Percentiles rank a stretch among this genome's conserved stretches.
phyloP scores from a whole-genome alignment of 2,888 invertebrate genomes.

The Cremastobaeus sp. region DNA sequence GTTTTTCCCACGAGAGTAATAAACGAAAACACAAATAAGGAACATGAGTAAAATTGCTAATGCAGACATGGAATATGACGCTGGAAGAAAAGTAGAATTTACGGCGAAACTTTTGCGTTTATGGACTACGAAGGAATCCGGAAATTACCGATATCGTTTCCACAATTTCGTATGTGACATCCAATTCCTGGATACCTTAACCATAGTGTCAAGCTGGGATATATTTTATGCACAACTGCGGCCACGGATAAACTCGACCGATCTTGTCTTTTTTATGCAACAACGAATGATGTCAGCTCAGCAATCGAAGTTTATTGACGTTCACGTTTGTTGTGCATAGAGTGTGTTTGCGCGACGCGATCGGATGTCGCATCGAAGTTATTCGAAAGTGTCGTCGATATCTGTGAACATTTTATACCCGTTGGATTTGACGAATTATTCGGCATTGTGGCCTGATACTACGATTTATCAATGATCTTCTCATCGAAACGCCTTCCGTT shows the following conservation, averaged over 20 bases:
- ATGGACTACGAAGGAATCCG: no score
- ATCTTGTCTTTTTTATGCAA: constrained; percentile 9
- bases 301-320: constrained; percentile 33
- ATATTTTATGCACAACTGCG: constrained; percentile 15
- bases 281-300: constrained; percentile 16
- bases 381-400: constrained; percentile 21
- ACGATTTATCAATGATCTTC: constrained; percentile 12
- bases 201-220: constrained; percentile 1
- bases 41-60: no score
- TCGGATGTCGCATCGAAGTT: constrained; percentile 20
- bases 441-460: constrained; percentile 10
- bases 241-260: constrained; percentile 5
- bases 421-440: constrained; percentile 19
- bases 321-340: constrained; percentile 14
- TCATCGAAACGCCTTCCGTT: constrained; percentile 2
- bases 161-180: no score
- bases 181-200: not conserved
- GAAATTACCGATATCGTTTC: no score
- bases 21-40: constrained; percentile 62
- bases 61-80: no score
- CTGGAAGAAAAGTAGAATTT: no score
- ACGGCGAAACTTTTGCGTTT: no score
- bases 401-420: constrained; percentile 25
- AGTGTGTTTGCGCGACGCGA: constrained; percentile 3
- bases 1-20: constrained; percentile 63